These are phyloP conservation scores for Hypotaenidia philippensis DNA, from an alignment of 2,797 vertebrate species.

Conservation along the genomic window DNA sequence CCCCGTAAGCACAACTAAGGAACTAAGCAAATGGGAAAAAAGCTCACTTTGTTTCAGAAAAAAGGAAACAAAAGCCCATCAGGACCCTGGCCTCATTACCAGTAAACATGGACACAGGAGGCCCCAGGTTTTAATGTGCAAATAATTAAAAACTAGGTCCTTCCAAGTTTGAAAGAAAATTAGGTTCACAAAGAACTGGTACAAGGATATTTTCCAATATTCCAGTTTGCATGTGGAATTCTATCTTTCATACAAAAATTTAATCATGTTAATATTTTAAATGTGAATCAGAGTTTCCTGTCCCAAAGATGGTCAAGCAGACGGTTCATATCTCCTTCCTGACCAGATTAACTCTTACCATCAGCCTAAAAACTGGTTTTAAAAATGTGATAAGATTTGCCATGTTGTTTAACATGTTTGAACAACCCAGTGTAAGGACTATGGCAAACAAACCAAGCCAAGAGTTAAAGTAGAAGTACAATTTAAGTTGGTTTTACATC, in stretches of 20 bases:
- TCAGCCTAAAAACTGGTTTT: neutral
- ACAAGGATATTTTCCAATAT: neutral
- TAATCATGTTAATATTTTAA: neutral
- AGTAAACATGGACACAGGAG: neutral
- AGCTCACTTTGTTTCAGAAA: neutral
- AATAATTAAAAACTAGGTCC: neutral
- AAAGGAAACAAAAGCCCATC: neutral
- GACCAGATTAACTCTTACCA: neutral
- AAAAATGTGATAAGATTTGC: neutral
- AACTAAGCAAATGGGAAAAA: neutral
- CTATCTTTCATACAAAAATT: neutral
- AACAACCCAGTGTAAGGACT: neutral
- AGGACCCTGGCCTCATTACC: neutral
- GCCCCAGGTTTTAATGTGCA: neutral
- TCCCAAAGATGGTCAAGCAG: neutral
- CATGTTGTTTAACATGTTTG: neutral
- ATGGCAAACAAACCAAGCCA: neutral
- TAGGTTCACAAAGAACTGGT: neutral
- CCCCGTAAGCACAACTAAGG: neutral
- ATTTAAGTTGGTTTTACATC: neutral
- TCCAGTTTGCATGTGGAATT: neutral
- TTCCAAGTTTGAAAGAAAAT: neutral
- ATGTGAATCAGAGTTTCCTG: neutral
- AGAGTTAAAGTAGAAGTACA: neutral
- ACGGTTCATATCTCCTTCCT: neutral